Conservation (phyloP, 2,797 vertebrate species). For the Apodemus agrarius region DNA sequence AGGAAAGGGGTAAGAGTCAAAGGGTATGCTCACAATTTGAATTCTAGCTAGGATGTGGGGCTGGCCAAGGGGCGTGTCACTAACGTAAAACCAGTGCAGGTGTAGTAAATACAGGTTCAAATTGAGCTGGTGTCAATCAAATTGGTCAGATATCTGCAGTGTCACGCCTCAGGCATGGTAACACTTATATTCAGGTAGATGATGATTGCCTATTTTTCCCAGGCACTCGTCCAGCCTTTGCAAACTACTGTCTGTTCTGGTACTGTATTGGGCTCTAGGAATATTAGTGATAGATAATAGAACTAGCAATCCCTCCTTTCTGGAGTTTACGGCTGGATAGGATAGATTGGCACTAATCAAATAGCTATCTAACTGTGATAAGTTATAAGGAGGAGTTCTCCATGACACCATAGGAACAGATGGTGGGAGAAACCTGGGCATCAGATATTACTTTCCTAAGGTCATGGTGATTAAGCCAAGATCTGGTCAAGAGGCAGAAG, state of each 20-base stretch:
- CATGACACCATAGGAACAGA: not conserved
- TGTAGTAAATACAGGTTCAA: not conserved
- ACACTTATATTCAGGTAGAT: not conserved
- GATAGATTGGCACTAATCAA: slow-evolving; percentile 19
- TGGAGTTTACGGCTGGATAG: not conserved
- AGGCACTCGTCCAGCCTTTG: not conserved
- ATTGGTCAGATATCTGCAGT: not conserved
- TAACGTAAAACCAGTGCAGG: not conserved
- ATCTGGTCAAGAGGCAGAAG: not conserved
- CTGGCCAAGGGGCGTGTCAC: not conserved
- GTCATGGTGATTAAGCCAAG: not conserved
- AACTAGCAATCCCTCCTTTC: not conserved
- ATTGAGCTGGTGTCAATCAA: not conserved
- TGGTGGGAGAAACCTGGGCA: not conserved
- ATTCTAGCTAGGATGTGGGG: not conserved
- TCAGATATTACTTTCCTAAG: not conserved
- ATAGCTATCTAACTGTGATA: not conserved
- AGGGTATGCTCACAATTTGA: not conserved
- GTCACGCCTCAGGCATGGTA: not conserved
- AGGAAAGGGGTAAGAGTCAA: not conserved
- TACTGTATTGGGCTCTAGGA: not conserved
- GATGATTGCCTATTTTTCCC: not conserved
- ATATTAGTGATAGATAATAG: not conserved
- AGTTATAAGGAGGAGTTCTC: not conserved
- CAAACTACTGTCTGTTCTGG: not conserved